Base-by-base conservation (phyloP, 2,113 vertebrate genomes). In the Carassius carassius region DNA sequence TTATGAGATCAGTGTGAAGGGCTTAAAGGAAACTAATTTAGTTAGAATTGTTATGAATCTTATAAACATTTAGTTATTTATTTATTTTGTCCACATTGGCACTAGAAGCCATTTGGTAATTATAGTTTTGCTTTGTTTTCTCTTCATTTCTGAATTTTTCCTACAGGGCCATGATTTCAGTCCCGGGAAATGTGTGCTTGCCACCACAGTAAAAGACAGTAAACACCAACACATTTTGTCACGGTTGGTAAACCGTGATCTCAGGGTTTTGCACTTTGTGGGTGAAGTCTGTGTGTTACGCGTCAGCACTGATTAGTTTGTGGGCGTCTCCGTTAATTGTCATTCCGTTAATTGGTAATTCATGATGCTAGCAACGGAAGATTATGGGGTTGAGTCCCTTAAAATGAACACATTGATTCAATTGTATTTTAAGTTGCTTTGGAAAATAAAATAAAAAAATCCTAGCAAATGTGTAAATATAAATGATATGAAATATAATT, bases 1-100 rank as follows among this genome's bases (percentile, higher is more conserved):
- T 25, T 44, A n/a, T 37, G 75, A 47, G 65, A 79, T 78, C 78
- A 49, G 54, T 60, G 76, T 37, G 32, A 78, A 13, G 76, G 54
- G 54, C 35, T 78, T 78, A 37, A 78, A 60, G 54, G 76, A 78
- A 60, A 14, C 67, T 70, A 41, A 60, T 58, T 35, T 14, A 23
- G 29, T 35, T 14, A 60, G 29, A 19, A 78, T 41, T 78, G 76
- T 78, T 58, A 60, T 78, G 54, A 70, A 37, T 69, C 65, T 19
- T 10, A 69, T 69, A 69, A 69, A 70, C 32, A 70, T 11, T 21
- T 17, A 70, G 4, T 21, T 70, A 4, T 6, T 41, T 41, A 1
- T 21, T 37, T 32, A 29, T 35, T 21, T 70, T 10, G 16, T 41
- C 17, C 67, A 70, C 67, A 70, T 70, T 37, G 21, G 67, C 67